phyloP scores from a whole-genome alignment of 2,113 vertebrate genomes.

The Notiomystis cincta region DNA sequence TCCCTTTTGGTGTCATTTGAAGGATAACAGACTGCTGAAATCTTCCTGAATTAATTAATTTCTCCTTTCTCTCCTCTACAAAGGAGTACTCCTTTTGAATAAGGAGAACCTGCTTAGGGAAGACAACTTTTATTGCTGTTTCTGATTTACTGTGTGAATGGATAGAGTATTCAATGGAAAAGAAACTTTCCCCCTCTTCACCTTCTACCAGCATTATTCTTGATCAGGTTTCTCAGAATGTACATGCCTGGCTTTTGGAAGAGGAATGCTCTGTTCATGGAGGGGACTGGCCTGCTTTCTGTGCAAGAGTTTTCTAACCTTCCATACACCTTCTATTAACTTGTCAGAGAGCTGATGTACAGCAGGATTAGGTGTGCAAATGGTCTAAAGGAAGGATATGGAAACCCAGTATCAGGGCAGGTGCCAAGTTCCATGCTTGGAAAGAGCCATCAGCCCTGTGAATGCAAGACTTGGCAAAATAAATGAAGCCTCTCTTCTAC shows the following conservation, averaged over 20 bases:
- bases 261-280: neutral
- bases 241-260: neutral
- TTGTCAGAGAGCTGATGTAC: neutral
- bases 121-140: neutral
- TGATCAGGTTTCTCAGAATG: neutral
- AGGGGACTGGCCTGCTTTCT: neutral
- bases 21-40: neutral
- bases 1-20: neutral
- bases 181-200: neutral
- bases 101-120: neutral
- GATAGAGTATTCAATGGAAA: neutral
- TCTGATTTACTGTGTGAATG: neutral
- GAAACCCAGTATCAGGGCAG: neutral
- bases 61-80: neutral
- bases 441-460: neutral
- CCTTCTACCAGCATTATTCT: neutral
- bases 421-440: neutral
- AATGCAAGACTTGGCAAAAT: neutral
- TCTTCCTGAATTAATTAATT: neutral
- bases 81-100: neutral
- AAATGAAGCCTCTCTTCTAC: neutral
- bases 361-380: neutral
- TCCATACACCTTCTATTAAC: neutral
- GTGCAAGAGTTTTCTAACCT: neutral
- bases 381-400: neutral